Evolutionary conservation across 2,888 invertebrate species (phyloP).

Genomic region (Byasa hedistus): DNA sequence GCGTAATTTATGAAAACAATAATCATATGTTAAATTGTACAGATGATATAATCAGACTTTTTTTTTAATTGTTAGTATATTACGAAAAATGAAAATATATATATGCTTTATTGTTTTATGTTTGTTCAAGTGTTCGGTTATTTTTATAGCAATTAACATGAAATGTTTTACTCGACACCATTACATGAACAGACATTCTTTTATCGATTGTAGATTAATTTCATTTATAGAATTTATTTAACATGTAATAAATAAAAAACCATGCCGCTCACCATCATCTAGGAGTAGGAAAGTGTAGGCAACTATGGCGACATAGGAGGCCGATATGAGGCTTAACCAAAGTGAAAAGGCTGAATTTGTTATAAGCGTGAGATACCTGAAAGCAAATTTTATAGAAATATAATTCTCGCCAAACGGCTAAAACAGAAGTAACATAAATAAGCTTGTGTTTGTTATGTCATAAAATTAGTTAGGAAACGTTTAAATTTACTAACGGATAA

Average conservation of each 20-base stretch:
- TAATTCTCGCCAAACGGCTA: neutral
- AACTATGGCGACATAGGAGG: conserved; percentile 80
- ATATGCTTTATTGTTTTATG: neutral
- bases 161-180: too few species aligned
- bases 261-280: conserved; percentile 72
- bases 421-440: conserved; percentile 1
- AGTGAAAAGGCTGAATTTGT: conserved; percentile 83
- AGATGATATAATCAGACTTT: too few species aligned
- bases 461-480: neutral
- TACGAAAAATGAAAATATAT: neutral
- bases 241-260: neutral
- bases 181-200: too few species aligned
- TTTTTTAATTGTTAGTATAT: neutral
- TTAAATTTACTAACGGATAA: too few species aligned
- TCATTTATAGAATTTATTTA: neutral
- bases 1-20: too few species aligned
- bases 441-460: neutral
- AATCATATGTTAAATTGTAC: too few species aligned
- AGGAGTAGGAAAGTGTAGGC: conserved; percentile 82
- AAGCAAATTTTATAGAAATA: conserved; percentile 36
- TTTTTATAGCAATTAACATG: too few species aligned
- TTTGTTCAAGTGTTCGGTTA: neutral
- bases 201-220: neutral
- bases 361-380: conserved; percentile 80
- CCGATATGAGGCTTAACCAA: conserved; percentile 83